Evolutionary conservation across 2,888 invertebrate species (phyloP), one percentile per base, ranked within the genome.

Genomic region (Acanthococcus lagerstroemiae): DNA sequence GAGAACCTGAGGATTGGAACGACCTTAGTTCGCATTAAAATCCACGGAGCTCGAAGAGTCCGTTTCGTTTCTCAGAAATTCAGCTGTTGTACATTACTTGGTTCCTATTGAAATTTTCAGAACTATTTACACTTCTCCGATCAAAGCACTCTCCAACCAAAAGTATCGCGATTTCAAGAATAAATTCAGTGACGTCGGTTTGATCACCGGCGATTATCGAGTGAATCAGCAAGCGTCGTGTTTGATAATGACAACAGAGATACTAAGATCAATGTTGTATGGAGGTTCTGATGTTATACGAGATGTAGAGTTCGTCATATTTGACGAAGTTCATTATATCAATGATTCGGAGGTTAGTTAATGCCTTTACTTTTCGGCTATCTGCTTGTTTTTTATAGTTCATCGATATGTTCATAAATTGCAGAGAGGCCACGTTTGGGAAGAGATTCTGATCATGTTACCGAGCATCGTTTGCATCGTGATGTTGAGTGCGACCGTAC

Each of bases 171-270:
- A 99, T 74, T 99, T 99, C 76, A 94, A 91, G 75, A 84, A 84
- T 66, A 86, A 84, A 65, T 99, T 97, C 74, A 86, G 88, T 21
- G 93, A 94, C 74, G 95, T 96, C 3, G 95, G 96, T 0, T 79
- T 96, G 1, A 83, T 96, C 24, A 96, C 95, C 0, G 95, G 95
- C 0, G 97, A 99, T 77, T 83, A 96, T 48, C 96, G 97, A 78
- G 89, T 99, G 65, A 92, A 96, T 75, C 86, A 89, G 12, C 89
- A 88, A 0, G 95, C 95, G 0, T 84, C 91, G 0, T 99, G 97
- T 75, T 83, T 99, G 0, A 95, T 99, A 63, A 99, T 99, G 97
- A 99, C 99, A 0, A 99, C 99, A 0, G 99, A 99, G 80, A 99
- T 99, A 73, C 78, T 99, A 25, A 83, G 94, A 69, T 94, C 95